Percentiles rank a stretch among this genome's conserved stretches.
These are phyloP conservation scores for Acanthopagrus latus DNA, from an alignment of 2,797 vertebrate species.

Conservation along the genomic window DNA sequence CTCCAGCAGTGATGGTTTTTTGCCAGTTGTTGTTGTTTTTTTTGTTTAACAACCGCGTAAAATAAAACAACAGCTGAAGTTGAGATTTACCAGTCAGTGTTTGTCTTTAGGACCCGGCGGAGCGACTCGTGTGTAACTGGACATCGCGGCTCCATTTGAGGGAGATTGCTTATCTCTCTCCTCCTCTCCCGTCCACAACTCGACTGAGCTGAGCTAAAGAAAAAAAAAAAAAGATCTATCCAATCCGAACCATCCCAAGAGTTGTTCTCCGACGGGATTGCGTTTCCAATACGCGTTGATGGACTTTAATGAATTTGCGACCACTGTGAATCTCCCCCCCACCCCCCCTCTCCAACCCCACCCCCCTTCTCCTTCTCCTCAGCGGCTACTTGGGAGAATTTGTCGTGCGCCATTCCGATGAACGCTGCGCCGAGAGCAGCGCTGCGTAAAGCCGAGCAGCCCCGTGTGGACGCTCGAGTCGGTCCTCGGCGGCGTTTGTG, in stretches of 20 bases:
- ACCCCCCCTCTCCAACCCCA: background rate
- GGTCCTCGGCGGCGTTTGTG: conserved; percentile 14
- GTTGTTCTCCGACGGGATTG: conserved; percentile 25
- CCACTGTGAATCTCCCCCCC: conserved; percentile 26
- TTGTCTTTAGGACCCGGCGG: conserved; percentile 92
- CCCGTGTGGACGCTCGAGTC: conserved; percentile 20
- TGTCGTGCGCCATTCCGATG: conserved; percentile 57
- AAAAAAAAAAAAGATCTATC: conserved; percentile 29
- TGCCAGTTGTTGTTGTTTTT: background rate
- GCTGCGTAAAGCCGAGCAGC: conserved; percentile 65
- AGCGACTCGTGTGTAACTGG: conserved; percentile 80
- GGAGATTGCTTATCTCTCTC: conserved; percentile 84
- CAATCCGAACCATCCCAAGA: conserved; percentile 14
- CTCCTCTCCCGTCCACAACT: conserved; percentile 54
- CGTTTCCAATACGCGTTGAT: conserved; percentile 30
- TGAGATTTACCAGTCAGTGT: conserved; percentile 35
- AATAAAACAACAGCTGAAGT: conserved; percentile 26
- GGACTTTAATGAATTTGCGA: conserved; percentile 49
- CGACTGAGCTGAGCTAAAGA: conserved; percentile 26
- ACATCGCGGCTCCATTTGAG: conserved; percentile 86
- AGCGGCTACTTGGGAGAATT: conserved; percentile 28
- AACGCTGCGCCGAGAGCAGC: conserved; percentile 54
- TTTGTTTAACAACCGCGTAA: background rate
- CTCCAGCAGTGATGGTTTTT: background rate
- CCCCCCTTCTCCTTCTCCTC: background rate